phyloP scores from a whole-genome alignment of 2,888 invertebrate species.

The Phorcus lineatus region DNA sequence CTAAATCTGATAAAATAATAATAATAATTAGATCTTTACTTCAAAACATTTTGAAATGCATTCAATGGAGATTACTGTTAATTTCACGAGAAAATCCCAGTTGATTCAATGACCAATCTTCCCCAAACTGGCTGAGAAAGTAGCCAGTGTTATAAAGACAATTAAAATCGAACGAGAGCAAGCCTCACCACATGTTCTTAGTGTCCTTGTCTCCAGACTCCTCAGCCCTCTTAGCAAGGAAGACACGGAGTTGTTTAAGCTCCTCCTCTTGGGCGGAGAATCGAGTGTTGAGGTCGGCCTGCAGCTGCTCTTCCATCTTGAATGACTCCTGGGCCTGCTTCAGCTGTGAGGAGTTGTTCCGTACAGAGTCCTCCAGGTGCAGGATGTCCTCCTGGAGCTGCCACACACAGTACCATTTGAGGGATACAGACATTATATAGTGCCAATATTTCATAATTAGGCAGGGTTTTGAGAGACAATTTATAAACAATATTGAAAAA shows the following conservation, averaged over 20 bases:
- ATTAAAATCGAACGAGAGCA: too few species aligned
- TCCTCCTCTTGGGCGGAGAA: conserved; percentile 64
- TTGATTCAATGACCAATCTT: too few species aligned
- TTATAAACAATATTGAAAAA: too few species aligned
- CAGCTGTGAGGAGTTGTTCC: conserved; percentile 55
- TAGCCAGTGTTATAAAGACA: too few species aligned
- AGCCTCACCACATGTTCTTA: conserved; percentile 64
- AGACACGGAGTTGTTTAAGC: conserved; percentile 56
- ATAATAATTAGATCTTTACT: too few species aligned
- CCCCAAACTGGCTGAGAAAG: too few species aligned
- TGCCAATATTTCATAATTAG: neutral
- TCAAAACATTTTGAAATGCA: too few species aligned
- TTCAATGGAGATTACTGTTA: too few species aligned
- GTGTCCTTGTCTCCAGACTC: conserved; percentile 60
- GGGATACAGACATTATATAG: neutral
- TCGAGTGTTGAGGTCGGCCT: conserved; percentile 52
- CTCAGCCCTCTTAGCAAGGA: conserved; percentile 61
- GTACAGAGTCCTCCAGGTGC: conserved; percentile 53
- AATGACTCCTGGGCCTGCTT: conserved; percentile 61
- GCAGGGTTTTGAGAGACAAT: too few species aligned
- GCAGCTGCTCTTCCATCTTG: conserved; percentile 58
- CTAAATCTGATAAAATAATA: neutral
- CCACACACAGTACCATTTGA: neutral
- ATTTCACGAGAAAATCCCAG: too few species aligned
- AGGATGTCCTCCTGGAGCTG: conserved; percentile 66